Percentiles rank a stretch among this genome's conserved stretches.
Conservation (phyloP, 1,140 invertebrate species). For the Zaprionus taronus region DNA sequence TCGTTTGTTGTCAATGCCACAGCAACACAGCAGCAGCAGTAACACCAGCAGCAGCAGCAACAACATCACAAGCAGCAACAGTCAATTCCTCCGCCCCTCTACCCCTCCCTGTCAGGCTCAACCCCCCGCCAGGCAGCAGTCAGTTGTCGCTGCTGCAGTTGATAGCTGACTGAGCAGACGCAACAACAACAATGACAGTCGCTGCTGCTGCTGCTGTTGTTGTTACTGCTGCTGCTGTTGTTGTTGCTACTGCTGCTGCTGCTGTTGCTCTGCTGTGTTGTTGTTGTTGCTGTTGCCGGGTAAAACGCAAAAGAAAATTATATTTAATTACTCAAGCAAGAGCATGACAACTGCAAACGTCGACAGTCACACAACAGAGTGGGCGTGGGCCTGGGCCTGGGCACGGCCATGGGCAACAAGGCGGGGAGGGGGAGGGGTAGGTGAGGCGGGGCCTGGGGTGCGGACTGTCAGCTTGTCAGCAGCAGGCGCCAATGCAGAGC, state of each 20-base stretch:
- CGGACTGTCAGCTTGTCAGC: constrained; percentile 73
- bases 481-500: constrained; percentile 65
- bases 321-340: constrained; percentile 82
- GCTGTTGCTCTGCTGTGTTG: too few relatives aligned
- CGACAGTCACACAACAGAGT: constrained; percentile 45
- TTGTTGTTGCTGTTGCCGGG: constrained; percentile 49
- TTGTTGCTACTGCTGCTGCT: constrained; percentile 24
- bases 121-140: not conserved
- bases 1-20: constrained; percentile 18
- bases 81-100: not conserved
- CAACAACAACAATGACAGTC: constrained; percentile 15
- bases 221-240: too few relatives aligned
- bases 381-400: not conserved
- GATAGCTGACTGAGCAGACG: constrained; percentile 45
- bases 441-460: constrained; percentile 17
- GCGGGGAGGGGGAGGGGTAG: not conserved
- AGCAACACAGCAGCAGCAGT: constrained; percentile 25
- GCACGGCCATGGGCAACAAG: not conserved
- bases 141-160: constrained; percentile 22
- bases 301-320: constrained; percentile 74
- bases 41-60: constrained; percentile 19
- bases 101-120: not conserved
- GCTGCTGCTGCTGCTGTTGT: constrained; percentile 7
- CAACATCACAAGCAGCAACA: constrained; percentile 19
- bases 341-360: constrained; percentile 74